Percentiles rank a stretch among this genome's conserved stretches.
phyloP scores from a whole-genome alignment of 2,888 invertebrate species.

The Acrobasis suavella region DNA sequence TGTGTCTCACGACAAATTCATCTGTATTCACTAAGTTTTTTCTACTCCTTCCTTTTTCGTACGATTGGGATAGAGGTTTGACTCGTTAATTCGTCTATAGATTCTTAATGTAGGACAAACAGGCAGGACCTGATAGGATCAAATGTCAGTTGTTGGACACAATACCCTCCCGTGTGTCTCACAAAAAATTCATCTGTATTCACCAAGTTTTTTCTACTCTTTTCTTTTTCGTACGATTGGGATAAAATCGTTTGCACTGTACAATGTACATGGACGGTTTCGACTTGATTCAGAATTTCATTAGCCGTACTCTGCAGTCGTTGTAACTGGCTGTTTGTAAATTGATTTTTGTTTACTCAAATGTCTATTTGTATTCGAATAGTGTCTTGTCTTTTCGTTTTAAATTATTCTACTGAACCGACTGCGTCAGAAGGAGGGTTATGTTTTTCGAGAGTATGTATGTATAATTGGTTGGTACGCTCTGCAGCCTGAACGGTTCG shows the following conservation, averaged over 20 bases:
- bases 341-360: slow-evolving; percentile 18
- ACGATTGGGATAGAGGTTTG: no score
- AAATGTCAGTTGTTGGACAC: slow-evolving; percentile 26
- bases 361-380: slow-evolving; percentile 10
- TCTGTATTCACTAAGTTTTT: no score
- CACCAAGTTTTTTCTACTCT: slow-evolving; percentile 65
- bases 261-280: slow-evolving; percentile 57
- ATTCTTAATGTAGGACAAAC: no score
- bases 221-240: slow-evolving; percentile 66
- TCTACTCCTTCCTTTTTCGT: no score
- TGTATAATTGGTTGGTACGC: no score
- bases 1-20: no score
- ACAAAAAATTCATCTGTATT: slow-evolving; percentile 70
- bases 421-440: no score
- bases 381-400: background rate
- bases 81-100: no score
- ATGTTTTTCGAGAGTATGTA: no score
- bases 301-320: slow-evolving; percentile 42
- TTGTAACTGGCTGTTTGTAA: slow-evolving; percentile 1
- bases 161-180: slow-evolving; percentile 38
- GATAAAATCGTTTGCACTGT: slow-evolving; percentile 64
- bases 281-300: slow-evolving; percentile 75
- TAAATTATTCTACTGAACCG: no score
- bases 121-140: no score
- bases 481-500: no score